Base-by-base conservation (phyloP, 2,797 vertebrate genomes). In the Sebastes cheni region DNA sequence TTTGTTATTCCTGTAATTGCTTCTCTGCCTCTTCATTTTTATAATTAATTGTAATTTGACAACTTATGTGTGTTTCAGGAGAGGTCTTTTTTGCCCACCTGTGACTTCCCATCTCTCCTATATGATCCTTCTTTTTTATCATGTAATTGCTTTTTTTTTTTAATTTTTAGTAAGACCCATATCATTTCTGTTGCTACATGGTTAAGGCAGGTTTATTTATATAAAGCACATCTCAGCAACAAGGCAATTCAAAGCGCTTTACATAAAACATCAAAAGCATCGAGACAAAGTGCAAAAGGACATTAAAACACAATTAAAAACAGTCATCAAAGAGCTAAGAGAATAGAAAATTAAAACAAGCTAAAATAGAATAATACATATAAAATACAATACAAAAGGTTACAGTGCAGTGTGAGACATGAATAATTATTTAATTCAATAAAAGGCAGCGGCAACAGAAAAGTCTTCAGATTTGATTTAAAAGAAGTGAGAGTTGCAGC, bases 1-100 rank as follows among this genome's bases (percentile, higher is more conserved):
- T 83, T 34, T 54, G n/a, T 67, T 32, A 36, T 18, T 29, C 8
- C 62, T 10, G 10, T 56, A 71, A 77, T 80, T 67, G 56, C 67
- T 30, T 81, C 36, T 62, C 60, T 56, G 32, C 32, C 61, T 30
- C 50, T 70, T 78, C 52, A 16, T 4, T 36, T 56, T 52, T 34
- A 36, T 75, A 68, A 80, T 22, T 30, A 18, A 67, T 32, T 39
- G n/a, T 20, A 16, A 54, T 67, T 58, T 60, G 16, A 13, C 54
- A 18, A 66, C n/a, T 29, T 58, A 20, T 32, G 14, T 29, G 36
- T 6, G 16, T 59, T 36, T 62, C 46, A 13, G 8, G 16, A 32
- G 5, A 52, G 23, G 5, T 66, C 18, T 72, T 50, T 50, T 46
- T 12, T 46, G 56, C 12, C 46, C 8, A 2, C 30, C 8, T 20